phyloP scores from a whole-genome alignment of 1,140 invertebrate species.

The Zaprionus inermis region DNA sequence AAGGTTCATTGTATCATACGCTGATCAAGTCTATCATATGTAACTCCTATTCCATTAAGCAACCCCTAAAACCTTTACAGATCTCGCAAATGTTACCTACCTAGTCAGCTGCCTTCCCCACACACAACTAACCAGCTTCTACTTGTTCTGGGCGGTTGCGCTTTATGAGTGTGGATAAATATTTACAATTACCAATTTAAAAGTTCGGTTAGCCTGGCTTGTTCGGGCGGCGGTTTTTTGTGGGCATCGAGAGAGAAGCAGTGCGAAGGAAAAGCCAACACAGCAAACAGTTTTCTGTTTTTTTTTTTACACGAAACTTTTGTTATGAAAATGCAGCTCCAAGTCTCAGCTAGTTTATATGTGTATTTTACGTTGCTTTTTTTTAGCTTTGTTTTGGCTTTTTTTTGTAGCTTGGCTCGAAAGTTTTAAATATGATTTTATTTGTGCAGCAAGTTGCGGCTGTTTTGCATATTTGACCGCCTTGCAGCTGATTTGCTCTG shows the following conservation, averaged over 20 bases:
- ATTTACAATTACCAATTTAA: conserved; percentile 79
- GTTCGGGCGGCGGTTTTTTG: no score
- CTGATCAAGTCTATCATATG: background rate
- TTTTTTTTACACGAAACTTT: conserved; percentile 65
- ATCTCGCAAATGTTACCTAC: background rate
- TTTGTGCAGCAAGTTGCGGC: conserved; percentile 66
- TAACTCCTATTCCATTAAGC: background rate
- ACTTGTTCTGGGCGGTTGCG: conserved; percentile 26
- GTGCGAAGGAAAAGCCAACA: background rate
- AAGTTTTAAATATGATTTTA: conserved; percentile 82
- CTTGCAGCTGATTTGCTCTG: conserved; percentile 60
- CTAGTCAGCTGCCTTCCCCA: no score
- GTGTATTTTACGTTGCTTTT: conserved; percentile 42
- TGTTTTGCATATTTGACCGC: conserved; percentile 68
- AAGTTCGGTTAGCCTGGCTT: conserved; percentile 58
- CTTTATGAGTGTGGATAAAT: conserved; percentile 69
- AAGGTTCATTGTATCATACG: background rate
- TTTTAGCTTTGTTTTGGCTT: conserved; percentile 21
- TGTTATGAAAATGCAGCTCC: conserved; percentile 63
- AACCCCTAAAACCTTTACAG: background rate
- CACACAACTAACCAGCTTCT: conserved; percentile 8
- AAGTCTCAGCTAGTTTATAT: conserved; percentile 5
- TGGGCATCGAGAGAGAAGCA: conserved; percentile 19
- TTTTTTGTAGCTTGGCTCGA: conserved; percentile 53
- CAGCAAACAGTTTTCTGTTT: conserved; percentile 61